These are phyloP conservation scores for Zosterops pallidus DNA, from an alignment of 2,113 vertebrate species.

Conservation along the genomic window DNA sequence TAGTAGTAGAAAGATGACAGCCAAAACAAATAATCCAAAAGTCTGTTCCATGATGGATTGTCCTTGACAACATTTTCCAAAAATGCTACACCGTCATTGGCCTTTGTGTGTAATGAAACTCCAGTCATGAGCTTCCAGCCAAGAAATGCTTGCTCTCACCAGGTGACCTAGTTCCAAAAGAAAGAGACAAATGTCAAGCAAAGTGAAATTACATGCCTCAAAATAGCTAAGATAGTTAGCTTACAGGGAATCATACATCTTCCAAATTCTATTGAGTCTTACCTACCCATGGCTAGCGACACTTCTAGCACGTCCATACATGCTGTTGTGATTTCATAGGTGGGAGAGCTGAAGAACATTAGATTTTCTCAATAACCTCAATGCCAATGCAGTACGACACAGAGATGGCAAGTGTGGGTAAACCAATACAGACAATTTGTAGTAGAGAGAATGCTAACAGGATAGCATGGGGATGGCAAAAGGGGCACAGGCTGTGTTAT, in stretches of 20 bases:
- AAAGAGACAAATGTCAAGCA: constrained; percentile 39
- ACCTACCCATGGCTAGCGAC: not conserved
- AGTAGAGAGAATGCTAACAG: not conserved
- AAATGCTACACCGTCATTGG: not conserved
- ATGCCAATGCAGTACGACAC: not conserved
- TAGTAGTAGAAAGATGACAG: not conserved
- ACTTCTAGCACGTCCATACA: not conserved
- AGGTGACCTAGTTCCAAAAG: constrained; percentile 27
- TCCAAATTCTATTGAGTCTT: not conserved
- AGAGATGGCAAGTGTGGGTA: not conserved
- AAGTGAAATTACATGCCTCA: not conserved
- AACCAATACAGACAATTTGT: not conserved
- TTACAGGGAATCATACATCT: not conserved
- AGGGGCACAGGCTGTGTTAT: not conserved
- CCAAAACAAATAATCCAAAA: constrained; percentile 4
- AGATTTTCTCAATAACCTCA: not conserved
- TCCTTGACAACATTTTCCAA: constrained; percentile 9
- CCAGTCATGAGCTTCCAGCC: not conserved
- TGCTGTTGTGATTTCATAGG: not conserved
- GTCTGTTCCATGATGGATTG: not conserved
- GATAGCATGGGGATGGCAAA: not conserved
- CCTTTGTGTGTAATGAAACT: constrained; percentile 51
- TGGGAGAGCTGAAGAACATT: not conserved
- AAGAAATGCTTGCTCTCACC: constrained; percentile 38
- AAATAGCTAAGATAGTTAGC: constrained; percentile 19